Evolutionary conservation across 1,140 invertebrate species (phyloP).

Genomic region (Oncopeltus fasciatus): DNA sequence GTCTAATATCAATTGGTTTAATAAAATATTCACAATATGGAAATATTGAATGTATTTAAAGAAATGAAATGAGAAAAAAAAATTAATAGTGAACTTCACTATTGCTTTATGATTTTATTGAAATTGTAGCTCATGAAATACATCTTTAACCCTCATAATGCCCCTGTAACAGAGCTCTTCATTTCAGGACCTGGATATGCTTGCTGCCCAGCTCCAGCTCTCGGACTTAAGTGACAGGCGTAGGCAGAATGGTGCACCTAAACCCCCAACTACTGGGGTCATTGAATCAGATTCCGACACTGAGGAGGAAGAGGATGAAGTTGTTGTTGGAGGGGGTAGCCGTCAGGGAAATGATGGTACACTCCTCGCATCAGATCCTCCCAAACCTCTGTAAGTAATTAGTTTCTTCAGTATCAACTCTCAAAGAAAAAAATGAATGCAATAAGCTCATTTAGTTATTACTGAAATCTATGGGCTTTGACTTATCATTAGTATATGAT

Average conservation of each 20-base stretch:
- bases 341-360: slow-evolving; percentile 75
- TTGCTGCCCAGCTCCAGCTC: slow-evolving; percentile 86
- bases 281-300: slow-evolving; percentile 32
- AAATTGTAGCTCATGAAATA: background rate
- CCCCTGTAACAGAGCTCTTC: slow-evolving; percentile 7
- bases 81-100: background rate
- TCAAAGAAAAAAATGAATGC: no score
- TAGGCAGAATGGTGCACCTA: slow-evolving; percentile 20
- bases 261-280: slow-evolving; percentile 21
- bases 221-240: slow-evolving; percentile 61
- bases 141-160: background rate
- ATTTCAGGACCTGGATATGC: slow-evolving; percentile 74
- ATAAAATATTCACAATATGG: background rate
- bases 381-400: slow-evolving; percentile 80
- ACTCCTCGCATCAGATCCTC: slow-evolving; percentile 84
- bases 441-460: no score
- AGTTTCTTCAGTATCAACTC: no score
- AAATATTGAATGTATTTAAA: no score
- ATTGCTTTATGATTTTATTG: background rate
- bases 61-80: no score
- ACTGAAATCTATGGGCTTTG: no score
- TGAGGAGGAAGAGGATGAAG: slow-evolving; percentile 32
- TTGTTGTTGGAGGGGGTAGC: slow-evolving; percentile 39
- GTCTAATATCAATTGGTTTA: background rate
- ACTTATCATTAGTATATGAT: no score